A percentile compares a stretch with the other conserved stretches of the same genome.
These are phyloP conservation scores for Barbus barbus DNA, from an alignment of 2,113 vertebrate species.

Conservation along the genomic window DNA sequence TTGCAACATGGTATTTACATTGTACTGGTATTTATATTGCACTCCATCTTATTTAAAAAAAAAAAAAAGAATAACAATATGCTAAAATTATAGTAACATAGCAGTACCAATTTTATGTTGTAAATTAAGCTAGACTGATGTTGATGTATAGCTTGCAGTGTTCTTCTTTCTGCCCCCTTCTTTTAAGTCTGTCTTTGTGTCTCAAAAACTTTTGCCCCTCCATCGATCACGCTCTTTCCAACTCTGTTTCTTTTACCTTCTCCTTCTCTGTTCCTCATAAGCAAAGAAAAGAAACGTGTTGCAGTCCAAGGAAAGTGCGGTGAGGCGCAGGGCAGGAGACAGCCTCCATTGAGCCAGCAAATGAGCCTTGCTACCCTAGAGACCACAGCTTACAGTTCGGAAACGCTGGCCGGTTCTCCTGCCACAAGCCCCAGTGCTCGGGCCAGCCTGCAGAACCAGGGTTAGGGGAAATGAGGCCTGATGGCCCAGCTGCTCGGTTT, in stretches of 20 bases:
- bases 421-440: not conserved
- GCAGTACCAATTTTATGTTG: not conserved
- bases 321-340: slow-evolving; percentile 54
- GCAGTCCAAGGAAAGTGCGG: slow-evolving; percentile 38
- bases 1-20: not conserved
- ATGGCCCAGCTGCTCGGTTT: slow-evolving; percentile 24
- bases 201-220: slow-evolving; percentile 61
- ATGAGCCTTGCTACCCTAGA: slow-evolving; percentile 61
- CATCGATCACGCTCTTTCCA: slow-evolving; percentile 58
- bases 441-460: slow-evolving; percentile 23
- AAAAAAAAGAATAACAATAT: not conserved
- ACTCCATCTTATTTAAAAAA: not conserved
- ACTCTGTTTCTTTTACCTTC: slow-evolving; percentile 33
- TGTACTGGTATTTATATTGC: not conserved
- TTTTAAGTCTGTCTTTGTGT: slow-evolving; percentile 48
- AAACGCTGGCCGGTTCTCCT: slow-evolving; percentile 38
- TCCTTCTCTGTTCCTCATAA: not conserved
- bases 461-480: slow-evolving; percentile 48
- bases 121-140: not conserved
- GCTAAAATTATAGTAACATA: not conserved
- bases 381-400: slow-evolving; percentile 53
- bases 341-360: slow-evolving; percentile 61
- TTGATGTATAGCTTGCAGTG: not conserved
- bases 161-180: slow-evolving; percentile 6
- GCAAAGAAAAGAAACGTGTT: slow-evolving; percentile 24